These are phyloP conservation scores for Nasonia longicornis DNA, from an alignment of 1,140 invertebrate species.

Conservation along the genomic window DNA sequence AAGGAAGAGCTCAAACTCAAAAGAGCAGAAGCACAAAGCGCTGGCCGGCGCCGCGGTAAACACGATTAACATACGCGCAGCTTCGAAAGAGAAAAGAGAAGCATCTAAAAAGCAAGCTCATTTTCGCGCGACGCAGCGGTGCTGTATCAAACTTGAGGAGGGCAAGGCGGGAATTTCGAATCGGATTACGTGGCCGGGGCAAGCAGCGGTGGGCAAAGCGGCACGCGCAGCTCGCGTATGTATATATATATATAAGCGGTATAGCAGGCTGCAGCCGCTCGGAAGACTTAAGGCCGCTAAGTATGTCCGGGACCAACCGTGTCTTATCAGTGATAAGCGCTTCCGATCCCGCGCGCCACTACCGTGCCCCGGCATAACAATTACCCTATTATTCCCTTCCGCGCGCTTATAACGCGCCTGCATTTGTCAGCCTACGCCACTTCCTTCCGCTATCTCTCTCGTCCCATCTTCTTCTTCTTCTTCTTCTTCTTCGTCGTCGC, in stretches of 20 bases:
- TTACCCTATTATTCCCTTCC: slow-evolving; percentile 60
- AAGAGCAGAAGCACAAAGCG: too few relatives aligned
- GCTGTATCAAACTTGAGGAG: background rate
- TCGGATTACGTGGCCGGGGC: too few relatives aligned
- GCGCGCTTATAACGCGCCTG: slow-evolving; percentile 26
- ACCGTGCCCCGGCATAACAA: slow-evolving; percentile 63
- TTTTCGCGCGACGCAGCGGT: too few relatives aligned
- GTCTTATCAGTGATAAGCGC: slow-evolving; percentile 61
- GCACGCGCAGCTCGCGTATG: background rate
- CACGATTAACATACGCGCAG: too few relatives aligned
- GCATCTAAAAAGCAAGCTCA: too few relatives aligned
- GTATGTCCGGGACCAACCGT: slow-evolving; percentile 55
- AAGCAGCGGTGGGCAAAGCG: background rate
- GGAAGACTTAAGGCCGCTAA: slow-evolving; percentile 59
- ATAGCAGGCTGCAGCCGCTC: background rate
- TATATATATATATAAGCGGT: background rate
- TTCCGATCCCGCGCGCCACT: slow-evolving; percentile 55
- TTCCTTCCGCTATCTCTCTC: slow-evolving; percentile 44
- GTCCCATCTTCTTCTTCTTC: slow-evolving; percentile 5
- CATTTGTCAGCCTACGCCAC: slow-evolving; percentile 47
- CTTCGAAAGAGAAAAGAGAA: too few relatives aligned
- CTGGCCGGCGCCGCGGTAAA: too few relatives aligned
- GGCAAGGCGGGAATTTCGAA: too few relatives aligned
- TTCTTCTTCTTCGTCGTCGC: background rate
- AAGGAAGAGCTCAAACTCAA: too few relatives aligned